Evolutionary conservation across 1,140 invertebrate species (phyloP), one percentile per base, ranked within the genome.

Genomic region (Lordiphosa clarofinis): DNA sequence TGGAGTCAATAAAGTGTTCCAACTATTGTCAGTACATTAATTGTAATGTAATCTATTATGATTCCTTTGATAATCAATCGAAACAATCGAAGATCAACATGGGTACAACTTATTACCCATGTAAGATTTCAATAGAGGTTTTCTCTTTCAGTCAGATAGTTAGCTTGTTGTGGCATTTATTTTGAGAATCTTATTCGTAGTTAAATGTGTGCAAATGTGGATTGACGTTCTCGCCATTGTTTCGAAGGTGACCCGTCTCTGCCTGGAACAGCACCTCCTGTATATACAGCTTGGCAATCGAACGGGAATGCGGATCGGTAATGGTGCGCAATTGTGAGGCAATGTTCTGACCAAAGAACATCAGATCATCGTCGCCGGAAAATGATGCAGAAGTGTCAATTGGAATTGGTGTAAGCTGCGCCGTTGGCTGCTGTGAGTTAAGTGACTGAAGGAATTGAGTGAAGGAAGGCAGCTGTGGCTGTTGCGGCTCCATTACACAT

Each of bases 231-330:
- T 78, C 68, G 38, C 19, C 35, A 46, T 39, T 33, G 33, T 52
- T 87, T 40, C 73, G 56, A 13, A 76, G 67, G 15, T 63, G 78
- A 0, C 84, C 84, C 2, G 84, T 87, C 44, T 87, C 82, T 6
- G 82, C 82, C 47, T 87, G 73, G 15, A 87, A 87, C 21, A 87
- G 61, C n/a, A 87, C 73, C 50, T 87, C 84, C 56, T 87, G 84
- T 8, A 87, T 87, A 28, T 74, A 74, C 31, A 87, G 55, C 56
- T 87, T 87, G n/a, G 84, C 84, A 9, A 87, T 63, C 4, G 84
- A 79, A 2, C 84, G 69, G 3, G 78, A 63, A 61, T 87, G 87
- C 3, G 66, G 38, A 58, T 87, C 84, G 13, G 58, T 40, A n/a
- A 87, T 75, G n/a, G 57, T 57, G 13, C 84, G 70, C 35, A 87